Conservation (phyloP, 2,888 invertebrate species). For the Ashinkailepas kermadecensis region DNA sequence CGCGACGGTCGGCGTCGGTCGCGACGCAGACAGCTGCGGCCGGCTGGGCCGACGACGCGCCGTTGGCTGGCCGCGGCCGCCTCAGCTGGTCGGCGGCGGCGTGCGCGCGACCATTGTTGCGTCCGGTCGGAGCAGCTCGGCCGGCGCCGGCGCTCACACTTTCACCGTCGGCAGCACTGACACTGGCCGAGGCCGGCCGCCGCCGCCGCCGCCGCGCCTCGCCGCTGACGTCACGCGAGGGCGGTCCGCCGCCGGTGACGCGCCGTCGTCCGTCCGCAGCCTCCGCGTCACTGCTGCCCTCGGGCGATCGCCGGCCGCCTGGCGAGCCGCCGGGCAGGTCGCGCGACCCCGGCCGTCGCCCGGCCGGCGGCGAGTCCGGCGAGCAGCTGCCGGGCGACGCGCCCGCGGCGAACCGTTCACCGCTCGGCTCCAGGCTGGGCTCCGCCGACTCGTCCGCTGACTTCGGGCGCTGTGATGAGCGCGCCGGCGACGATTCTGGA, state of each 20-base stretch:
- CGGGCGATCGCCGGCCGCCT: neutral
- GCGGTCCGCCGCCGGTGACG: neutral
- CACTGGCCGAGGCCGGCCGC: constrained; percentile 7
- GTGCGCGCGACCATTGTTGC: neutral
- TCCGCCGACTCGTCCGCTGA: too few species aligned
- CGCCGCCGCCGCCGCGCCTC: neutral
- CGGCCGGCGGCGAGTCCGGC: too few species aligned
- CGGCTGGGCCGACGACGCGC: neutral
- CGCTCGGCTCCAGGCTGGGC: too few species aligned
- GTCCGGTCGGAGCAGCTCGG: neutral
- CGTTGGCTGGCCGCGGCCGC: neutral
- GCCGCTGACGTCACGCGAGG: neutral
- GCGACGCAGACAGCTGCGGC: neutral
- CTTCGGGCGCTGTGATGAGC: too few species aligned
- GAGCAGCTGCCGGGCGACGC: too few species aligned
- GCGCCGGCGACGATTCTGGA: too few species aligned
- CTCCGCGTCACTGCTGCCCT: constrained; percentile 9
- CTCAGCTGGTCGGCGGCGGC: neutral
- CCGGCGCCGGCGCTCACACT: neutral
- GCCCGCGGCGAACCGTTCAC: too few species aligned
- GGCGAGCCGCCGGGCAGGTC: too few species aligned
- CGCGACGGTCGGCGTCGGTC: neutral
- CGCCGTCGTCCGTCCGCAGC: neutral
- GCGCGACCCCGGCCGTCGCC: too few species aligned
- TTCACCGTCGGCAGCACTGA: constrained; percentile 1